These are phyloP conservation scores for Philypnodon macrostomus DNA, from an alignment of 2,797 vertebrate genomes.

Conservation along the genomic window DNA sequence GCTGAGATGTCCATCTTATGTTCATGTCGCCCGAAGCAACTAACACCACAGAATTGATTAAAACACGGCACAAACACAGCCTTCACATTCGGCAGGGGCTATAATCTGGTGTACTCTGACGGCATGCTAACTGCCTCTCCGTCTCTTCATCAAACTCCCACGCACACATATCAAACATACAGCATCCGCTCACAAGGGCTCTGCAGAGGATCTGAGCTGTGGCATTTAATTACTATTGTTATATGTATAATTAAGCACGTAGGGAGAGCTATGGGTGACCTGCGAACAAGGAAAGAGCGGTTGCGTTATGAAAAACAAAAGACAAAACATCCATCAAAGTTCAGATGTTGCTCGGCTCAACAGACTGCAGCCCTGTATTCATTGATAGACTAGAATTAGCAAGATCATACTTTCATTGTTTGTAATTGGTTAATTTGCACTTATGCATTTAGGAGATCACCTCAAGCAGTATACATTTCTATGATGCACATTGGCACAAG, in stretches of 20 bases:
- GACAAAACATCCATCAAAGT: constrained; percentile 37
- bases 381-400: constrained; percentile 14
- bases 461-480: no score
- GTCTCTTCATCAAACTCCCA: constrained; percentile 53
- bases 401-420: constrained; percentile 8
- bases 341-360: constrained; percentile 36
- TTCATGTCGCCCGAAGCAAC: constrained; percentile 46
- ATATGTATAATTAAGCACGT: constrained; percentile 28
- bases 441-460: no score
- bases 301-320: constrained; percentile 26
- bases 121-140: constrained; percentile 51
- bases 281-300: constrained; percentile 11
- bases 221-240: constrained; percentile 28
- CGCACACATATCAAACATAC: constrained; percentile 33
- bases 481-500: no score
- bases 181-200: constrained; percentile 7
- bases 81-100: constrained; percentile 23
- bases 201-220: constrained; percentile 19
- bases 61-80: constrained; percentile 18
- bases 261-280: constrained; percentile 16
- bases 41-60: constrained; percentile 44
- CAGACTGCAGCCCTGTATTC: constrained; percentile 15
- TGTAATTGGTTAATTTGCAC: neutral
- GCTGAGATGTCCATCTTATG: constrained; percentile 33
- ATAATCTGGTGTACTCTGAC: constrained; percentile 42